A percentile compares a stretch with the other conserved stretches of the same genome.
Conservation (phyloP, 2,797 vertebrate species). For the Peromyscus attwateri region DNA sequence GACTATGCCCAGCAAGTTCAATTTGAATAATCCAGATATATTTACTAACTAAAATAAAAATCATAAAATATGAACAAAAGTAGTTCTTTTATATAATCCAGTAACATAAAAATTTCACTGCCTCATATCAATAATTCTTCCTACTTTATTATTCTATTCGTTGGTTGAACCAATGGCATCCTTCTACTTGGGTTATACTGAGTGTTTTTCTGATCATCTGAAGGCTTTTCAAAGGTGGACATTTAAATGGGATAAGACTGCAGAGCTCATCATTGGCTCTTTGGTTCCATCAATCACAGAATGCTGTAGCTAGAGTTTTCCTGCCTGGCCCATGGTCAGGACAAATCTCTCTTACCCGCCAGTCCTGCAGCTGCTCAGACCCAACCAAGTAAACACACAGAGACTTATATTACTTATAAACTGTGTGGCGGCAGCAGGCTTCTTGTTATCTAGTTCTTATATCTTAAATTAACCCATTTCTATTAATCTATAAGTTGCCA, state of each 20-base stretch:
- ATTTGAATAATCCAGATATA: neutral
- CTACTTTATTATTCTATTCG: neutral
- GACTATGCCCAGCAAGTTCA: neutral
- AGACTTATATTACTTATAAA: no score
- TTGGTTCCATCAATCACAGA: neutral
- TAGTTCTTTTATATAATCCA: slow-evolving; percentile 12
- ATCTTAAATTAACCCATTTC: no score
- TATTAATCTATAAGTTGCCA: no score
- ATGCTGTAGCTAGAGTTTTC: no score
- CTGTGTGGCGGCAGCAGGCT: no score
- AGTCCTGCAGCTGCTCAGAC: no score
- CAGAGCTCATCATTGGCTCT: neutral
- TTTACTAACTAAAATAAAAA: neutral
- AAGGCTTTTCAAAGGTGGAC: neutral
- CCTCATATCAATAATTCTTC: neutral
- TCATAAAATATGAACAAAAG: neutral
- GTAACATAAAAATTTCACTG: neutral
- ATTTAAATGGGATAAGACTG: neutral
- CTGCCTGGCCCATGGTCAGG: no score
- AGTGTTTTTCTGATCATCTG: fast-evolving
- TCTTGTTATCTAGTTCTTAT: no score
- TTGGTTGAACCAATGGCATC: neutral
- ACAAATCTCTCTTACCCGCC: no score
- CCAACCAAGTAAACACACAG: no score
- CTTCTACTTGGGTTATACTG: neutral